Conservation (phyloP, 2,797 vertebrate genomes). For the Staurois parvus region DNA sequence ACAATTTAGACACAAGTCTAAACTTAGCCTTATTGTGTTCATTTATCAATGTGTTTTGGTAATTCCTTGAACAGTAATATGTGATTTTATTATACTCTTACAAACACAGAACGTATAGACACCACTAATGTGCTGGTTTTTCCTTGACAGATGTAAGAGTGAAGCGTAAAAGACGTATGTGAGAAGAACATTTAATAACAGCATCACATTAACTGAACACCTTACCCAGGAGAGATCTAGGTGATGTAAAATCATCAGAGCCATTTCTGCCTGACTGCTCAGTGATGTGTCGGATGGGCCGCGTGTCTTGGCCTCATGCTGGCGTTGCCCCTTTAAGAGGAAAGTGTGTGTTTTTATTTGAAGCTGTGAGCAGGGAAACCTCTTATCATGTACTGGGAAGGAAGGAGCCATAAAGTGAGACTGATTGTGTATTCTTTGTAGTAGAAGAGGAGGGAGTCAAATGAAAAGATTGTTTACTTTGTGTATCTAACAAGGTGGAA, state of each 20-base stretch:
- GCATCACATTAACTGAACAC: neutral
- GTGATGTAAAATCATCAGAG: neutral
- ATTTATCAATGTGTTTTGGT: too few relatives aligned
- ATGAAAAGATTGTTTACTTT: neutral
- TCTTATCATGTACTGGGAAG: constrained; percentile 46
- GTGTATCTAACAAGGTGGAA: neutral
- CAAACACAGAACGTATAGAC: too few relatives aligned
- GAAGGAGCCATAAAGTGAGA: constrained; percentile 27
- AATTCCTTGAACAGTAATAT: too few relatives aligned
- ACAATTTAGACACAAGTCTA: too few relatives aligned
- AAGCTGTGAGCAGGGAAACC: constrained; percentile 57
- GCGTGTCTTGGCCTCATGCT: neutral
- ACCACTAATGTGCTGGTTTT: too few relatives aligned
- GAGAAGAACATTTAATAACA: neutral
- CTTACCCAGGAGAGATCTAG: neutral
- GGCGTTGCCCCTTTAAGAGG: constrained; percentile 47
- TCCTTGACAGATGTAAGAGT: too few relatives aligned
- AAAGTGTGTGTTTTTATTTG: constrained; percentile 53
- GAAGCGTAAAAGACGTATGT: neutral
- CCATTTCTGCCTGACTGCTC: neutral
- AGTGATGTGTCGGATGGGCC: neutral
- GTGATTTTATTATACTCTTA: too few relatives aligned
- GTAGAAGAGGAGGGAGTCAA: neutral
- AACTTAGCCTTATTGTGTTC: too few relatives aligned
- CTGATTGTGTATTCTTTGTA: constrained; percentile 15